These are phyloP conservation scores for Villa cingulata DNA, from an alignment of 2,888 invertebrate species.

Conservation along the genomic window DNA sequence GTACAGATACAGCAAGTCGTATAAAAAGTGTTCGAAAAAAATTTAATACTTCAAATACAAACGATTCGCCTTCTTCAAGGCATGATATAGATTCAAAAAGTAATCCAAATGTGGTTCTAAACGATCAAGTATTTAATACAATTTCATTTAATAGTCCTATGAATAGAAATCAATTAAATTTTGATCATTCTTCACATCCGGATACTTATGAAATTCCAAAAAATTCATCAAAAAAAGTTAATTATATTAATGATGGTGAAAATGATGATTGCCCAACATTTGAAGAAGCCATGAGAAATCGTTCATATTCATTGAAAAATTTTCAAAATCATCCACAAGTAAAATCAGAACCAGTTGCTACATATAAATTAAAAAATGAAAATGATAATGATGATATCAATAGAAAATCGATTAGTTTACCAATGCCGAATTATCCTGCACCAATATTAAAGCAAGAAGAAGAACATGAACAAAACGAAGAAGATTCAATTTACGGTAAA, in stretches of 20 bases:
- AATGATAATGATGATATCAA: not conserved
- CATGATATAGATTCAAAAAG: not conserved
- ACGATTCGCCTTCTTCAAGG: slow-evolving; percentile 19
- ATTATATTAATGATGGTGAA: slow-evolving; percentile 1
- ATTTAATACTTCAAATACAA: slow-evolving; percentile 15
- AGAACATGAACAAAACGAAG: not conserved
- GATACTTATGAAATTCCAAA: slow-evolving; percentile 30
- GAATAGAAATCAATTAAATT: slow-evolving; percentile 18
- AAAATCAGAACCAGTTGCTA: not conserved
- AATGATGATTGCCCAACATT: slow-evolving; percentile 26
- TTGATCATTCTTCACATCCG: not conserved
- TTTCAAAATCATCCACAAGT: not conserved
- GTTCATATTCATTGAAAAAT: not conserved
- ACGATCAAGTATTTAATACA: slow-evolving; percentile 30
- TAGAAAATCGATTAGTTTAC: slow-evolving; percentile 11
- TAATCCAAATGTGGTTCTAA: slow-evolving; percentile 9
- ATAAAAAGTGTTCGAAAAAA: slow-evolving; percentile 27
- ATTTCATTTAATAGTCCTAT: slow-evolving; percentile 33
- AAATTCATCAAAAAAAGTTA: slow-evolving; percentile 15
- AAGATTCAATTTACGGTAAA: slow-evolving; percentile 22
- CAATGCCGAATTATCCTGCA: slow-evolving; percentile 30
- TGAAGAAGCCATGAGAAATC: slow-evolving; percentile 23
- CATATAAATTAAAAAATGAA: not conserved
- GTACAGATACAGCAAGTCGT: slow-evolving; percentile 27
- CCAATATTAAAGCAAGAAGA: not conserved